These are phyloP conservation scores for Holotrichia oblita DNA, from an alignment of 1,140 invertebrate species.

Conservation along the genomic window DNA sequence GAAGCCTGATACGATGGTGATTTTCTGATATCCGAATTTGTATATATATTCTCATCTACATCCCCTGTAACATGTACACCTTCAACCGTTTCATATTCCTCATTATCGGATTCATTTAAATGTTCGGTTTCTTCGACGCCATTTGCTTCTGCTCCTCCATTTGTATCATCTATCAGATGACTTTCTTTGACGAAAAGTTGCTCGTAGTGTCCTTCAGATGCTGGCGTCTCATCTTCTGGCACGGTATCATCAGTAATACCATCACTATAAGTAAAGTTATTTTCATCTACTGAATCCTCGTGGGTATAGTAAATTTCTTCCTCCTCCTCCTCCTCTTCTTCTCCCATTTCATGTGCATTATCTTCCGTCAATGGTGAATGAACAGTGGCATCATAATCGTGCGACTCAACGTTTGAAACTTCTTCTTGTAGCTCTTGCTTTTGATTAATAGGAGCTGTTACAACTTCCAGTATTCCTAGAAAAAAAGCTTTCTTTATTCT, in stretches of 20 bases:
- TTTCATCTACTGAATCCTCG: neutral
- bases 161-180: constrained; percentile 23
- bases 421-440: constrained; percentile 16
- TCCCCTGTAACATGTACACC: constrained; percentile 50
- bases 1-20: constrained; percentile 17
- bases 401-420: neutral
- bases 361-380: neutral
- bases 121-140: constrained; percentile 23
- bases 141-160: constrained; percentile 25
- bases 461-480: constrained; percentile 9
- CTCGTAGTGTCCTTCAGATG: constrained; percentile 13
- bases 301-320: constrained; percentile 31
- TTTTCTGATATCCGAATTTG: constrained; percentile 9
- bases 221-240: neutral
- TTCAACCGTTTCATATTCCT: constrained; percentile 50
- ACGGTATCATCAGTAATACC: neutral
- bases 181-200: constrained; percentile 39
- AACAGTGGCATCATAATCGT: neutral
- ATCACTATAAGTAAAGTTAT: neutral
- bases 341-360: neutral
- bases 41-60: neutral
- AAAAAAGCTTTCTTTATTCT: neutral
- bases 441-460: neutral
- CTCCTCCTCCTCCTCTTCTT: constrained; percentile 23
- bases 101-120: constrained; percentile 45